Conservation (phyloP, 2,113 vertebrate genomes). For the Ardeotis arabs region DNA sequence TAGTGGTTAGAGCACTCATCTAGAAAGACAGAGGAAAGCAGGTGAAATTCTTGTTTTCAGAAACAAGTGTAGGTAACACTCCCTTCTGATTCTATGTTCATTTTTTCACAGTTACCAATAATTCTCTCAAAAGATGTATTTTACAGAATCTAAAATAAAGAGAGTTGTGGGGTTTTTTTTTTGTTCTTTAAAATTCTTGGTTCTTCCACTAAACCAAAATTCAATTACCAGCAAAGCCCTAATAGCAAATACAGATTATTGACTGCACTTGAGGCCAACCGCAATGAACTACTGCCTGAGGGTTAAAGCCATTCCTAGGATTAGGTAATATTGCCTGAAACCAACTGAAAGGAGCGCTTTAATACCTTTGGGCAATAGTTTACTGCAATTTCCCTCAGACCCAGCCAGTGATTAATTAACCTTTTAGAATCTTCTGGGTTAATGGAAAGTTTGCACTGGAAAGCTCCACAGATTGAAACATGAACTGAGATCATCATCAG, state of each 20-base stretch:
- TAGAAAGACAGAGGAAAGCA: not conserved
- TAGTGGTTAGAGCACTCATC: not conserved
- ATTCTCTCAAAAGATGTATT: not conserved
- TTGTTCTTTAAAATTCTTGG: not conserved
- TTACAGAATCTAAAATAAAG: not conserved
- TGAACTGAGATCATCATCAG: not conserved
- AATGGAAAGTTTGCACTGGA: conserved; percentile 42
- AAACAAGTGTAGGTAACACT: not conserved
- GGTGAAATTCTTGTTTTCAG: not conserved
- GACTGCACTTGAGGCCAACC: conserved; percentile 46
- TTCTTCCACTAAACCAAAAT: conserved; percentile 37
- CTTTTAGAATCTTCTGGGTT: conserved; percentile 48
- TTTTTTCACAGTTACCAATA: not conserved
- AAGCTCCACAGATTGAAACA: conserved; percentile 37
- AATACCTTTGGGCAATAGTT: conserved; percentile 47
- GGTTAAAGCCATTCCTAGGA: conserved; percentile 34
- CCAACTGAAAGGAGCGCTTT: not conserved
- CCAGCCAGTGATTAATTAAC: conserved; percentile 57
- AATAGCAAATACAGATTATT: conserved; percentile 54
- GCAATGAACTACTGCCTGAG: conserved; percentile 31
- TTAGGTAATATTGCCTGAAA: conserved; percentile 43
- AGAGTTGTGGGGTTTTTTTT: not conserved
- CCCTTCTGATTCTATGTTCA: not conserved
- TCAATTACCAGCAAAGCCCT: conserved; percentile 34
- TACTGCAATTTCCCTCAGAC: conserved; percentile 50